Base-by-base conservation (phyloP, 2,888 invertebrate genomes). In the Agrotis puta region DNA sequence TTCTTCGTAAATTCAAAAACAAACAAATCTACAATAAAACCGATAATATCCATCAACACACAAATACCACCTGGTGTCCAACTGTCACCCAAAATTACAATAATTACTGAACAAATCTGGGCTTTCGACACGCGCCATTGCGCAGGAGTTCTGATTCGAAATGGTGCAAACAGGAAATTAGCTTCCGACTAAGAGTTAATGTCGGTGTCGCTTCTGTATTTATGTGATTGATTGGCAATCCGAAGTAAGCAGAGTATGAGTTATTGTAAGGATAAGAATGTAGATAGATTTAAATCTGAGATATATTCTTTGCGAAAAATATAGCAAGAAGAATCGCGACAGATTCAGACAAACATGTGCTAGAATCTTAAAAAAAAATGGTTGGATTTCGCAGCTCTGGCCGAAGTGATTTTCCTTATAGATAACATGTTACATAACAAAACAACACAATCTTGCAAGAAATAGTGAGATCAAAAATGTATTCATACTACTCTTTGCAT, bases 71-170 rank as follows among this genome's bases (percentile, higher is more conserved):
- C 84, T 82, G 84, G 66, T 48, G 58, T 68, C 79, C 87, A 88
- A 87, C 86, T 86, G 88, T 85, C 85, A 75, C 82, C 53, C 62
- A 65, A 79, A 88, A 87, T 87, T 84, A 88, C 82, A 83, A 77
- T 90, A 87, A 89, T 90, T 89, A 87, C 76, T 77, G 73, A 87
- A 85, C 88, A 91, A 92, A 92, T 92, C 91, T 87, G 87, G 81
- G 87, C 86, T 82, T 90, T 89, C 74, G 92, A 81, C 84, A 88
- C 88, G 90, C 86, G 65, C 85, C 87, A 91, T 89, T 90, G 80
- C 79, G 62, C 74, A 50, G 27, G 56, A 75, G 79, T 70, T 67
- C 62, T 79, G 85, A 86, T 87, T 87, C 76, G 79, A 75, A 73
- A 78, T 73, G 82, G 74, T 80, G 73, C 68, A 72, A 81, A 84